A percentile compares a stretch with the other conserved stretches of the same genome.
Evolutionary conservation across 1,140 invertebrate species (phyloP).

Genomic region (Pogonus chalceus): DNA sequence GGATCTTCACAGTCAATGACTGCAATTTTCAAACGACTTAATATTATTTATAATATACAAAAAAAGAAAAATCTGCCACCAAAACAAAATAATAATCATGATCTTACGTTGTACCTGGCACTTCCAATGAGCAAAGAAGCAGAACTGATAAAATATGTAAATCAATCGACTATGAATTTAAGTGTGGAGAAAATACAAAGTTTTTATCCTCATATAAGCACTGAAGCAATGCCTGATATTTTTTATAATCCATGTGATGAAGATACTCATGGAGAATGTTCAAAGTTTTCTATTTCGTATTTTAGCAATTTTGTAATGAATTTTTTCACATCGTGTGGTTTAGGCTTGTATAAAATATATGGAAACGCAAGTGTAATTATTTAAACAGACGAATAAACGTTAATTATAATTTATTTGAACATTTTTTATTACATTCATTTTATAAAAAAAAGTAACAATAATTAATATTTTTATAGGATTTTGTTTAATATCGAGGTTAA

Average conservation of each 20-base stretch:
- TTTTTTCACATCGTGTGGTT: constrained; percentile 28
- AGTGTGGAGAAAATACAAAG: constrained; percentile 36
- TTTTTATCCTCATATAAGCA: constrained; percentile 67
- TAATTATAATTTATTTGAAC: too few species aligned
- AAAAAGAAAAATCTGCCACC: constrained; percentile 38
- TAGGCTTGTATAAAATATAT: constrained; percentile 28
- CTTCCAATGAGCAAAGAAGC: constrained; percentile 52
- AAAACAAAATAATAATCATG: constrained; percentile 47
- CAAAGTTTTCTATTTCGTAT: constrained; percentile 29
- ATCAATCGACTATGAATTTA: constrained; percentile 37
- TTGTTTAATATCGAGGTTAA: too few species aligned
- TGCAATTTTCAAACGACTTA: constrained; percentile 32
- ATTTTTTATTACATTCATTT: too few species aligned
- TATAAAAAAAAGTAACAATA: too few species aligned
- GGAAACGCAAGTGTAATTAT: too few species aligned
- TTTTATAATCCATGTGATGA: constrained; percentile 29
- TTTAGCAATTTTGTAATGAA: constrained; percentile 24
- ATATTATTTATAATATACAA: constrained; percentile 45
- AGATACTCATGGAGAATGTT: constrained; percentile 29
- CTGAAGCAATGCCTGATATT: constrained; percentile 54
- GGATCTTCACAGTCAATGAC: constrained; percentile 39
- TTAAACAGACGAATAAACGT: too few species aligned
- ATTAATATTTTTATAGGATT: too few species aligned
- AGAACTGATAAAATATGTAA: too few species aligned
- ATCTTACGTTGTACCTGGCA: constrained; percentile 51